Evolutionary conservation across 1,140 invertebrate genomes (phyloP), one percentile per base, ranked within the genome.

Genomic region (Tenebrio molitor): DNA sequence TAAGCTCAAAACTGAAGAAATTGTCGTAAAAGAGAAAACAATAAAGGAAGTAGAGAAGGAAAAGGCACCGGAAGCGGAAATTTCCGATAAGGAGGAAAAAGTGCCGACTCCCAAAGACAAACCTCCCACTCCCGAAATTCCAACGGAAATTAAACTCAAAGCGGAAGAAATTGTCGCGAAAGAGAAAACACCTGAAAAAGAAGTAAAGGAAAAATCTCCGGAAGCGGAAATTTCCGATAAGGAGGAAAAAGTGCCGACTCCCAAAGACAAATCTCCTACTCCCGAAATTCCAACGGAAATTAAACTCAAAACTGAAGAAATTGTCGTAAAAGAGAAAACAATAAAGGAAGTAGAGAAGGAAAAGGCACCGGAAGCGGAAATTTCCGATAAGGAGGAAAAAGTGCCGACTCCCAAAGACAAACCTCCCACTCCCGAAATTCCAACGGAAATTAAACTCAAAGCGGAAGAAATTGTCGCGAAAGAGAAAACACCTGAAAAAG

Each of bases 51-150:
- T n/a, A 65, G 63, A 0, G 42, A 65, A 44, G 25, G 14, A 15
- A 4, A 39, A 66, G 58, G 15, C 36, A 14, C 42, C 25, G 7
- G 72, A 70, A 16, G 44, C 53, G 17, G 39, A n/a, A 25, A 10
- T 33, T 33, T 4, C 10, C 10, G 29, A 33, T 5, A 33, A 33
- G 10, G 29, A 33, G 29, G 29, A 33, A 33, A 33, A 46, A 0
- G 17, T 46, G 5, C 42, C 17, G 5, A 5, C 12, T 0, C 17
- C 42, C 5, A 46, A 46, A 46, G 42, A 14, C 5, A 46, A 46
- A 46, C n/a, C 17, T 46, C 17, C 42, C 12, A 46, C 42, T 46
- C 17, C 17, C n/a, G 42, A 15, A 46, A 46, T 19, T 46, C 29
- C 29, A 33, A 33, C 29, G 4, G 29, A 41, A 0, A 41, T 41